A percentile compares a stretch with the other conserved stretches of the same genome.
phyloP scores from a whole-genome alignment of 2,797 vertebrate genomes.

The Clarias fuscus region DNA sequence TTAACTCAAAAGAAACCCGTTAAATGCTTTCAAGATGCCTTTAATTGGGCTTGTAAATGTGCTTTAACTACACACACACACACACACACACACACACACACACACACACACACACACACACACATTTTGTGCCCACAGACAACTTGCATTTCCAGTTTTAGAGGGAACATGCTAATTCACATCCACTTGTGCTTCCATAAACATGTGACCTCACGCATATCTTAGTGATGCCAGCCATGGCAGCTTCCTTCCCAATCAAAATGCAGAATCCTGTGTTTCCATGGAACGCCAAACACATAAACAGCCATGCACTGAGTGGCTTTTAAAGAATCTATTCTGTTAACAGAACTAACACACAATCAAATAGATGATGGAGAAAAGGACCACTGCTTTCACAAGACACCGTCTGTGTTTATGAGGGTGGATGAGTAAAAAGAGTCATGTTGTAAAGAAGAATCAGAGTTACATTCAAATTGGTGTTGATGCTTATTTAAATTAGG shows the following conservation, averaged over 20 bases:
- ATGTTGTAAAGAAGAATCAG: conserved; percentile 3
- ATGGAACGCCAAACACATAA: conserved; percentile 35
- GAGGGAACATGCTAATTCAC: conserved; percentile 14
- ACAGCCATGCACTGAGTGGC: conserved; percentile 15
- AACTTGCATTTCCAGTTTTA: neutral
- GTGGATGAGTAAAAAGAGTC: conserved; percentile 17
- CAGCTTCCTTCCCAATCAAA: conserved; percentile 35
- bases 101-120: neutral
- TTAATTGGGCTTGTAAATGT: conserved; percentile 16
- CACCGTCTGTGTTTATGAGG: neutral
- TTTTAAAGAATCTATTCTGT: conserved; percentile 41
- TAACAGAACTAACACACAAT: conserved; percentile 25
- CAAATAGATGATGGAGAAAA: conserved; percentile 23
- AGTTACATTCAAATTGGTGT: neutral
- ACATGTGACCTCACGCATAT: conserved; percentile 28
- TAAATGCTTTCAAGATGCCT: neutral
- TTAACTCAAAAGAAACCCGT: neutral
- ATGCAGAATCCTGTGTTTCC: conserved; percentile 25
- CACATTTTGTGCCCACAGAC: neutral
- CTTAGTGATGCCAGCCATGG: conserved; percentile 13
- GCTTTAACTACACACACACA: neutral
- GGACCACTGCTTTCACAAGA: conserved; percentile 18
- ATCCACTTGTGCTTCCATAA: conserved; percentile 24
- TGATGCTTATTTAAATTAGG: conserved; percentile 1
- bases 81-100: too few relatives aligned